phyloP scores from a whole-genome alignment of 2,797 vertebrate species.

The Leucoraja ocellata region DNA sequence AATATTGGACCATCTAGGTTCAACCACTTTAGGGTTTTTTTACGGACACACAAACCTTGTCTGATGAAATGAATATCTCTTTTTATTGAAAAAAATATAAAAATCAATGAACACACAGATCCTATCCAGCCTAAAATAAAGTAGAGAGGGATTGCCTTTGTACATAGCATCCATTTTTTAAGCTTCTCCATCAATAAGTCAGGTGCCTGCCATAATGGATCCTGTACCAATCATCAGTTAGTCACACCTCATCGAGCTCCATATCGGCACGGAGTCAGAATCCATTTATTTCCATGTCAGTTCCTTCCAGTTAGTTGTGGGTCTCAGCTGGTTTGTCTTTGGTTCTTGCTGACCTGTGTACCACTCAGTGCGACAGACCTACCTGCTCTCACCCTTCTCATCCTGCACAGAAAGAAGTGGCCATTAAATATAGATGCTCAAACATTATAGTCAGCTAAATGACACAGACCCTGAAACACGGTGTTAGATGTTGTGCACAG shows the following conservation, averaged over 20 bases:
- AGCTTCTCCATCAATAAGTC: neutral
- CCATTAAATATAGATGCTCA: neutral
- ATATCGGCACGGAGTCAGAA: neutral
- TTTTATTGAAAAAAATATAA: neutral
- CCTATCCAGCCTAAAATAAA: neutral
- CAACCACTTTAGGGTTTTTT: neutral
- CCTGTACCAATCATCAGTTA: neutral
- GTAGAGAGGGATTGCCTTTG: neutral
- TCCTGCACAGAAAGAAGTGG: neutral
- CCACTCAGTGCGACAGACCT: neutral
- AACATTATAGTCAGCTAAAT: neutral
- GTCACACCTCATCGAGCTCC: constrained; percentile 16
- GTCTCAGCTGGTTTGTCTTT: neutral
- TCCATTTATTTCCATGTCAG: neutral
- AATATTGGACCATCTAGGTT: neutral
- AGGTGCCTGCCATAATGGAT: neutral
- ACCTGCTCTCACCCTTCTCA: neutral
- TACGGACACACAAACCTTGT: neutral
- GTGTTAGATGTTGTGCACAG: neutral
- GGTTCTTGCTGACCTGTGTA: neutral
- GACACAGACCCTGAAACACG: neutral
- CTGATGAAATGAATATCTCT: neutral
- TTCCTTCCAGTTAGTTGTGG: neutral
- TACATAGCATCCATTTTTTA: neutral
- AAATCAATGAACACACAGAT: neutral